Percentiles rank a stretch among this genome's conserved stretches.
Evolutionary conservation across 2,888 invertebrate species (phyloP).

Genomic region (Apamea monoglypha): DNA sequence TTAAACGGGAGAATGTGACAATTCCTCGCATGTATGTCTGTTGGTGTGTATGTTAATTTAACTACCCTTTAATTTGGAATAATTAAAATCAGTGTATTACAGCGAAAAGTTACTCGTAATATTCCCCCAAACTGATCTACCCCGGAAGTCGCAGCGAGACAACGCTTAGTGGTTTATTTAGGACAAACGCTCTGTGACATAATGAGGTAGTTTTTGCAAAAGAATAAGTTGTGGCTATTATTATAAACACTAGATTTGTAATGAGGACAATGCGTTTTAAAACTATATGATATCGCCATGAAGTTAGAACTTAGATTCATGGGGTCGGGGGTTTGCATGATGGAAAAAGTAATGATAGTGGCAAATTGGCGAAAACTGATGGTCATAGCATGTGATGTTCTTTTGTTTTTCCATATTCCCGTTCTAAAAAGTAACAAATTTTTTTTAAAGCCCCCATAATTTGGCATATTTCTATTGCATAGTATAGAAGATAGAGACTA

Average conservation of each 20-base stretch:
- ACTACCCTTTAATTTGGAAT: not conserved
- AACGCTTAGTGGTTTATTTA: conserved; percentile 27
- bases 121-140: conserved; percentile 23
- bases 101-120: not conserved
- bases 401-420: conserved; percentile 4
- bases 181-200: conserved; percentile 28
- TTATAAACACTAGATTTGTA: not conserved
- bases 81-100: not conserved
- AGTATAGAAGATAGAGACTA: not conserved
- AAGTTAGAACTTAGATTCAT: not conserved
- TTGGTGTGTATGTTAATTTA: conserved; percentile 22
- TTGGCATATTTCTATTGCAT: not conserved
- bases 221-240: conserved; percentile 14
- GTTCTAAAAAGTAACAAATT: not conserved
- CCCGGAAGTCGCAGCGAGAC: conserved; percentile 29
- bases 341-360: not conserved
- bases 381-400: not conserved
- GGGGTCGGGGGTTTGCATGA: not conserved
- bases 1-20: not conserved
- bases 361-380: too few species aligned
- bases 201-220: conserved; percentile 13
- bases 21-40: conserved; percentile 28
- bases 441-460: not conserved
- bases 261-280: conserved; percentile 4
- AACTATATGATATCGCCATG: not conserved